Percentiles rank a stretch among this genome's conserved stretches.
These are phyloP conservation scores for Cirrhinus mrigala DNA, from an alignment of 2,797 vertebrate genomes.

Conservation along the genomic window DNA sequence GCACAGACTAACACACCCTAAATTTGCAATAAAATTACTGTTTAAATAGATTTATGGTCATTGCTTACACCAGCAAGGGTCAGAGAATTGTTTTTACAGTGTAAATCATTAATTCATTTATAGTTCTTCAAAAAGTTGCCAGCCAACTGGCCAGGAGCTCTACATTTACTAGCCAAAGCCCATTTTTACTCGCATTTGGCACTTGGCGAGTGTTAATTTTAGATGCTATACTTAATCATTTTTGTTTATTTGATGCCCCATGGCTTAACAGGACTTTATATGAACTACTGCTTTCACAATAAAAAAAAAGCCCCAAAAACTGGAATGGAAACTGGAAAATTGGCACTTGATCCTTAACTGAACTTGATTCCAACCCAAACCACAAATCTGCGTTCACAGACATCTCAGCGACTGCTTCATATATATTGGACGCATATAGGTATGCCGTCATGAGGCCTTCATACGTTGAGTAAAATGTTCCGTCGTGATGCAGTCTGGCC, in stretches of 20 bases:
- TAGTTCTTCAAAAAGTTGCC: not conserved
- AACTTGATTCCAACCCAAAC: conserved; percentile 41
- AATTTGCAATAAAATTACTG: not conserved
- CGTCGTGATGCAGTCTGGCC: conserved; percentile 17
- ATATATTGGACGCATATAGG: conserved; percentile 30
- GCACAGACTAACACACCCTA: not conserved
- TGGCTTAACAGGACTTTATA: conserved; percentile 26
- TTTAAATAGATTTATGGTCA: not conserved
- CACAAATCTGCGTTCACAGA: conserved; percentile 33
- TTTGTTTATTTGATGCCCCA: conserved; percentile 38
- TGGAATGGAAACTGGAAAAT: conserved; percentile 45
- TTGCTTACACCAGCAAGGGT: not conserved
- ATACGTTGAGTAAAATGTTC: conserved; percentile 41
- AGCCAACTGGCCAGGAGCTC: not conserved
- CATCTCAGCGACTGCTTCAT: conserved; percentile 19
- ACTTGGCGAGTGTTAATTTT: conserved; percentile 20
- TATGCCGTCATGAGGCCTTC: conserved; percentile 27
- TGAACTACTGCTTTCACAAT: conserved; percentile 28
- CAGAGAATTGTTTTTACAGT: not conserved
- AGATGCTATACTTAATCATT: conserved; percentile 8
- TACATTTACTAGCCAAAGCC: not conserved
- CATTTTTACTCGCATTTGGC: conserved; percentile 13
- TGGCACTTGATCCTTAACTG: conserved; percentile 16
- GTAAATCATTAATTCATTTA: not conserved
- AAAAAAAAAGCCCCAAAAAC: conserved; percentile 22